Percentiles rank a stretch among this genome's conserved stretches.
phyloP scores from a whole-genome alignment of 2,888 invertebrate genomes.

The Nephrotoma guestfalica region DNA sequence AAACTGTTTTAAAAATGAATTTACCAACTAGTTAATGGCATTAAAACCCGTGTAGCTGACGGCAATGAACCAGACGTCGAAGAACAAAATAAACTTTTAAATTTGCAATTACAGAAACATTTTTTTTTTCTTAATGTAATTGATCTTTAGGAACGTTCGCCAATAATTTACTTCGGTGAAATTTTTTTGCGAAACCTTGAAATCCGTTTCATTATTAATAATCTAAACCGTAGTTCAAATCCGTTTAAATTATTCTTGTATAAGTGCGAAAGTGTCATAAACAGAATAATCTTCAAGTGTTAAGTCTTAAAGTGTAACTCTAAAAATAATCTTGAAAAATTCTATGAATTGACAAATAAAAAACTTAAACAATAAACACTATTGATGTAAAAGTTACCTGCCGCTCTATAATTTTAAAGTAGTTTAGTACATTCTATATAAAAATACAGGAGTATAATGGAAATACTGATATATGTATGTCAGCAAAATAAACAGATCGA shows the following conservation, averaged over 20 bases:
- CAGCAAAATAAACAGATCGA: neutral
- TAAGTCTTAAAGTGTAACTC: neutral
- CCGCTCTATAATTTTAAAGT: neutral
- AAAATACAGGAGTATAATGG: neutral
- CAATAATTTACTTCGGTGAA: neutral
- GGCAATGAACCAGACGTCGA: too few species aligned
- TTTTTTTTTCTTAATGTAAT: too few species aligned
- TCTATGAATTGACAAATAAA: neutral
- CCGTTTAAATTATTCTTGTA: neutral
- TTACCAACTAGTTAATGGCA: too few species aligned
- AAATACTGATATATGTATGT: neutral
- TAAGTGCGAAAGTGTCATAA: neutral
- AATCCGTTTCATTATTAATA: neutral
- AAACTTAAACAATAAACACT: neutral
- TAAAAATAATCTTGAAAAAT: neutral
- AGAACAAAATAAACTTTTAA: too few species aligned
- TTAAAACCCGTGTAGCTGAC: rapidly evolving
- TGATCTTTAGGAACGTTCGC: too few species aligned
- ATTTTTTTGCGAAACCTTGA: neutral
- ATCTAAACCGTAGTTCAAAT: neutral
- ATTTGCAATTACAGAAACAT: too few species aligned
- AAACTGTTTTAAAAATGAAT: too few species aligned
- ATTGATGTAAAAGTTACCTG: neutral
- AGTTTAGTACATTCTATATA: neutral
- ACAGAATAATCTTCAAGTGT: neutral